phyloP scores from a whole-genome alignment of 2,888 invertebrate genomes.

The Stenchaetothrips biformis region DNA sequence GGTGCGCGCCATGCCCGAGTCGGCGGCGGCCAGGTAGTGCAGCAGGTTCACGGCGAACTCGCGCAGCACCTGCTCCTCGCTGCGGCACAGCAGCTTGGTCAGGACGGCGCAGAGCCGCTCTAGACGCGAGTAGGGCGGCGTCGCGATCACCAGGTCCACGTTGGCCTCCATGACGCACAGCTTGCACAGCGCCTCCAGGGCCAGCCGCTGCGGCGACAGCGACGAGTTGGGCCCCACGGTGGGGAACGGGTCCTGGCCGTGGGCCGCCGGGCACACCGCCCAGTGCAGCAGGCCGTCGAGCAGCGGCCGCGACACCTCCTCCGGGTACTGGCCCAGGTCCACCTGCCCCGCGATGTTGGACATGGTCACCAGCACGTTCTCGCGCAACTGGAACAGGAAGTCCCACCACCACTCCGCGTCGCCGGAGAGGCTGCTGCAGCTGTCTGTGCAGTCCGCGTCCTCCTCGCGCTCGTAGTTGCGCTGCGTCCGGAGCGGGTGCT shows the following conservation, averaged over 20 bases:
- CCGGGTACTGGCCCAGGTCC: conserved; percentile 82
- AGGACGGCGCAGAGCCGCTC: conserved; percentile 87
- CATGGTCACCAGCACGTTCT: conserved; percentile 92
- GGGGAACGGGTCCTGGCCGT: conserved; percentile 92
- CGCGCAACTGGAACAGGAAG: conserved; percentile 83
- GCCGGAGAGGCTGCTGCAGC: conserved; percentile 66
- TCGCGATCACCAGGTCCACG: conserved; percentile 95
- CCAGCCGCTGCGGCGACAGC: conserved; percentile 87
- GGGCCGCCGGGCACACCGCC: conserved; percentile 94
- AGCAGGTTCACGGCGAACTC: conserved; percentile 96
- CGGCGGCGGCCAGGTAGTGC: conserved; percentile 90
- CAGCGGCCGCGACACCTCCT: conserved; percentile 88
- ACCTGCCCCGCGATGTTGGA: conserved; percentile 94
- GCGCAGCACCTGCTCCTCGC: conserved; percentile 80
- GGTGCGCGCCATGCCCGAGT: conserved; percentile 83
- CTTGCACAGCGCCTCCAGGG: conserved; percentile 94
- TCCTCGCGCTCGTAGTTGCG: conserved; percentile 83
- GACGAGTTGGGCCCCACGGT: conserved; percentile 69
- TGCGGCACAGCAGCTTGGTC: conserved; percentile 81
- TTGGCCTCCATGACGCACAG: conserved; percentile 95
- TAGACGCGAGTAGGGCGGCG: conserved; percentile 89
- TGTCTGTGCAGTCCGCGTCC: conserved; percentile 73
- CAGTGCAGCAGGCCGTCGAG: conserved; percentile 95
- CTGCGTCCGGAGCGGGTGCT: conserved; percentile 80
- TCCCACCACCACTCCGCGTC: conserved; percentile 62